A percentile compares a stretch with the other conserved stretches of the same genome.
These are phyloP conservation scores for Drosophila pachea DNA, from an alignment of 1,140 invertebrate species.

Conservation along the genomic window DNA sequence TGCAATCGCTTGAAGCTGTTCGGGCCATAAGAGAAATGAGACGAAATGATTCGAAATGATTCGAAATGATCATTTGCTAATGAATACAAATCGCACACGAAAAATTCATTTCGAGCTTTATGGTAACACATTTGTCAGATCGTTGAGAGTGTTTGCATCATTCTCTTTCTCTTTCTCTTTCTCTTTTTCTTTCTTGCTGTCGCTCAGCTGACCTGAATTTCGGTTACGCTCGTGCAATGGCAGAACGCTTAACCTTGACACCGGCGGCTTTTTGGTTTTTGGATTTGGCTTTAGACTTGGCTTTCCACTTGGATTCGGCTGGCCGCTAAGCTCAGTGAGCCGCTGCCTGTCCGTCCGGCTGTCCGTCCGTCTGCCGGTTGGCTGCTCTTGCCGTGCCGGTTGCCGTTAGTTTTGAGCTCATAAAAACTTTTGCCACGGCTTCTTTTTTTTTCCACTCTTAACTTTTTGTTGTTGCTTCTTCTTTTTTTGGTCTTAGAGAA, in stretches of 20 bases:
- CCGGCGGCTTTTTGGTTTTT: slow-evolving; percentile 30
- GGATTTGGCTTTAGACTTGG: slow-evolving; percentile 3
- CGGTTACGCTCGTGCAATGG: slow-evolving; percentile 58
- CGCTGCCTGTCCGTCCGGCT: background rate
- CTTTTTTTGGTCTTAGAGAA: slow-evolving; percentile 49
- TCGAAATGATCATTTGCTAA: slow-evolving; percentile 47
- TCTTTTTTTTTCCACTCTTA: slow-evolving; percentile 5
- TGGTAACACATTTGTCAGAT: slow-evolving; percentile 57
- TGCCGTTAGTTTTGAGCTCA: slow-evolving; percentile 63
- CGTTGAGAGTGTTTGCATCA: background rate
- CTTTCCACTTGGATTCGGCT: slow-evolving; percentile 3
- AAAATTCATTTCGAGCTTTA: slow-evolving; percentile 61
- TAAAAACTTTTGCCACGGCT: slow-evolving; percentile 47
- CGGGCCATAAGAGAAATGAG: slow-evolving; percentile 14
- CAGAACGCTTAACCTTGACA: slow-evolving; percentile 69
- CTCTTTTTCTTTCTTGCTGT: background rate
- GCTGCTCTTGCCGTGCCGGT: slow-evolving; percentile 27
- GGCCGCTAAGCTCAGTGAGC: background rate
- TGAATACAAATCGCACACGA: slow-evolving; percentile 66
- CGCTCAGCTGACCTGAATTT: slow-evolving; percentile 58
- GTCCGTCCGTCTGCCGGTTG: background rate
- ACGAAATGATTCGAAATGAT: too few species aligned
- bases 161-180: background rate
- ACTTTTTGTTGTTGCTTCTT: slow-evolving; percentile 32
- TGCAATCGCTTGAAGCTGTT: background rate